These are phyloP conservation scores for Dendrolimus pini DNA, from an alignment of 2,888 invertebrate genomes.

Conservation along the genomic window DNA sequence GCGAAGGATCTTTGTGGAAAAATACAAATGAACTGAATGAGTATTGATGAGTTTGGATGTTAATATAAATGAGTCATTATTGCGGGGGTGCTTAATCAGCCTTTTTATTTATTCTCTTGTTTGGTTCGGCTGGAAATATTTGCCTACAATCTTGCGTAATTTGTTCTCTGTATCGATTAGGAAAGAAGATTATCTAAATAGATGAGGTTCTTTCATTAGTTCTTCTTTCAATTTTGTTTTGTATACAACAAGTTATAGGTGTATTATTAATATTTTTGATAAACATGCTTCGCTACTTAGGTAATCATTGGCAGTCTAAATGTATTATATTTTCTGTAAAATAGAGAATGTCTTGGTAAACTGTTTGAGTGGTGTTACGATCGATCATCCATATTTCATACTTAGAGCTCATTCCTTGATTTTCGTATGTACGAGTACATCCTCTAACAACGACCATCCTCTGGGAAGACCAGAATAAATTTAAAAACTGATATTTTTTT, in stretches of 20 bases:
- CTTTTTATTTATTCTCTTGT: slow-evolving; percentile 38
- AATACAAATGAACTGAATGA: slow-evolving; percentile 59
- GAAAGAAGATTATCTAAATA: not conserved
- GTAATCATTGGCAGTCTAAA: too few species aligned
- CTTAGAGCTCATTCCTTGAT: too few species aligned
- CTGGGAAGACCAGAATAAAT: too few species aligned
- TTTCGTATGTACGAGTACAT: too few species aligned
- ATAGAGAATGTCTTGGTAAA: too few species aligned
- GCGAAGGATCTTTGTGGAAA: slow-evolving; percentile 65
- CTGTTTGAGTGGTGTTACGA: too few species aligned
- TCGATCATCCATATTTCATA: too few species aligned
- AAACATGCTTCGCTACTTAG: too few species aligned
- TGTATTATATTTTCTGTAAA: too few species aligned
- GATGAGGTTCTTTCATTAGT: not conserved
- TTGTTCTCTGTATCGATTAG: slow-evolving; percentile 6
- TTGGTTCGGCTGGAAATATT: slow-evolving; percentile 22
- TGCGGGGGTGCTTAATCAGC: slow-evolving; percentile 46
- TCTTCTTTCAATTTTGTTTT: slow-evolving; percentile 13
- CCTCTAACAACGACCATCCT: too few species aligned
- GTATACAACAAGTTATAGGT: slow-evolving; percentile 1
- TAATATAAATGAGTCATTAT: slow-evolving; percentile 67
- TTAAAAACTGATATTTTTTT: too few species aligned
- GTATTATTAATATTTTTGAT: too few species aligned
- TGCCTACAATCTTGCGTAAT: slow-evolving; percentile 14
- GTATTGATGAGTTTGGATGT: slow-evolving; percentile 69